Percentiles rank a stretch among this genome's conserved stretches.
These are phyloP conservation scores for Plutomurus gul DNA, from an alignment of 1,140 invertebrate species.

Conservation along the genomic window DNA sequence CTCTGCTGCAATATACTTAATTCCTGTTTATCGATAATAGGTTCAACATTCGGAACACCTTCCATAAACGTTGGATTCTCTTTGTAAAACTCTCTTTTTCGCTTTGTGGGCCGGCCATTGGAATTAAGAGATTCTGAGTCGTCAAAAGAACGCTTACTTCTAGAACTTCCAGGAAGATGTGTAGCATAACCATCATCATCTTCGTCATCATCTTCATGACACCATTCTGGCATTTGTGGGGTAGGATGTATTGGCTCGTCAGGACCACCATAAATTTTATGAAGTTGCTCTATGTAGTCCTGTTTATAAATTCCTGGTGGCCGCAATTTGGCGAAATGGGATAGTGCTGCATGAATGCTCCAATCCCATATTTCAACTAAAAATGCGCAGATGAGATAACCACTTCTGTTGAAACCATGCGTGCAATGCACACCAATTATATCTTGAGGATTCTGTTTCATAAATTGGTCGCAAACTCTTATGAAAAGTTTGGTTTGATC, in stretches of 20 bases:
- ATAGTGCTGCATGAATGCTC: conserved; percentile 78
- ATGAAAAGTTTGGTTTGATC: conserved; percentile 82
- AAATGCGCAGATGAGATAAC: conserved; percentile 89
- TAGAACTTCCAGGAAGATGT: background rate
- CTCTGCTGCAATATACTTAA: conserved; percentile 72
- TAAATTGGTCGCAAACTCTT: conserved; percentile 75
- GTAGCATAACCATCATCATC: conserved; percentile 51
- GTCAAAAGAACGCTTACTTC: conserved; percentile 26
- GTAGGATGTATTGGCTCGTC: conserved; percentile 68
- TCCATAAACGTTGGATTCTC: conserved; percentile 77
- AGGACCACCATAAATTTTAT: conserved; percentile 73
- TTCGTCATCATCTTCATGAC: conserved; percentile 59
- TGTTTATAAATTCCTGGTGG: conserved; percentile 73
- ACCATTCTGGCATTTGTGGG: conserved; percentile 82
- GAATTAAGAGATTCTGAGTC: background rate
- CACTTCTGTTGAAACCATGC: conserved; percentile 98
- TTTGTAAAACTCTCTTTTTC: conserved; percentile 55
- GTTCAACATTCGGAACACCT: conserved; percentile 74
- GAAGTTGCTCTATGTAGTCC: conserved; percentile 67
- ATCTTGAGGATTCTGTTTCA: conserved; percentile 76
- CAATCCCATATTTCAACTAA: conserved; percentile 79
- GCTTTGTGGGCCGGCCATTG: conserved; percentile 15
- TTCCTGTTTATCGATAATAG: conserved; percentile 66
- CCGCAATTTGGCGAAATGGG: conserved; percentile 70
- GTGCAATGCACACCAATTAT: conserved; percentile 94